Conservation (phyloP, 2,888 invertebrate species). For the Mechanitis mazaeus region DNA sequence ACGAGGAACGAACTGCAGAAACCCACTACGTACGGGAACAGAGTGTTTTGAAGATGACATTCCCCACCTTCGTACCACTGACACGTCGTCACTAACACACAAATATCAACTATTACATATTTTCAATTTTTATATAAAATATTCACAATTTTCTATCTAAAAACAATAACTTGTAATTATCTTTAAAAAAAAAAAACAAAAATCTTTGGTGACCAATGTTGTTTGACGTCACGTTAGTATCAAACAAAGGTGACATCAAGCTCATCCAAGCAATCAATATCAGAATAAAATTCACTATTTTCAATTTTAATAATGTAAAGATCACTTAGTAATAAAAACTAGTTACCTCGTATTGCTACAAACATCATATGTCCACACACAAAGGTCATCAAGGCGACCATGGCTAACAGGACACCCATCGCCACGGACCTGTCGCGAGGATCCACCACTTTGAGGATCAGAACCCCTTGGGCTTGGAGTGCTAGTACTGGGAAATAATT, state of each 20-base stretch:
- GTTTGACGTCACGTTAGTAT: too few relatives aligned
- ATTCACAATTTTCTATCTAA: too few relatives aligned
- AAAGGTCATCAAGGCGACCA: conserved; percentile 30
- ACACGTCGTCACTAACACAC: conserved; percentile 28
- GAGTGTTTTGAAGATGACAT: conserved; percentile 30
- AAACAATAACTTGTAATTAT: too few relatives aligned
- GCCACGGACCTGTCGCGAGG: conserved; percentile 33
- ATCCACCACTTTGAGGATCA: conserved; percentile 32
- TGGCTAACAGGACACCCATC: conserved; percentile 31
- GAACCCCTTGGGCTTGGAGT: conserved; percentile 32
- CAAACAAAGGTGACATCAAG: too few relatives aligned
- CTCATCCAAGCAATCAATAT: too few relatives aligned
- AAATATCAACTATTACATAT: background rate
- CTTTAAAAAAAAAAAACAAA: too few relatives aligned
- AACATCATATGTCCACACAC: conserved; percentile 25
- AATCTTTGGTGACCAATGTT: too few relatives aligned
- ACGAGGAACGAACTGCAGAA: conserved; percentile 22
- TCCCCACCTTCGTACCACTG: conserved; percentile 28
- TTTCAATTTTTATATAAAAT: too few relatives aligned
- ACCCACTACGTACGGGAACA: conserved; percentile 24
- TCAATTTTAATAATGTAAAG: too few relatives aligned
- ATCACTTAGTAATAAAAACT: too few relatives aligned
- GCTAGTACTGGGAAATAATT: conserved; percentile 32
- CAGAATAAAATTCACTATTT: too few relatives aligned
- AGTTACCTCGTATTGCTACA: conserved; percentile 15